Percentiles rank a stretch among this genome's conserved stretches.
These are phyloP conservation scores for Sisor rabdophorus DNA, from an alignment of 2,113 vertebrate genomes.

Conservation along the genomic window DNA sequence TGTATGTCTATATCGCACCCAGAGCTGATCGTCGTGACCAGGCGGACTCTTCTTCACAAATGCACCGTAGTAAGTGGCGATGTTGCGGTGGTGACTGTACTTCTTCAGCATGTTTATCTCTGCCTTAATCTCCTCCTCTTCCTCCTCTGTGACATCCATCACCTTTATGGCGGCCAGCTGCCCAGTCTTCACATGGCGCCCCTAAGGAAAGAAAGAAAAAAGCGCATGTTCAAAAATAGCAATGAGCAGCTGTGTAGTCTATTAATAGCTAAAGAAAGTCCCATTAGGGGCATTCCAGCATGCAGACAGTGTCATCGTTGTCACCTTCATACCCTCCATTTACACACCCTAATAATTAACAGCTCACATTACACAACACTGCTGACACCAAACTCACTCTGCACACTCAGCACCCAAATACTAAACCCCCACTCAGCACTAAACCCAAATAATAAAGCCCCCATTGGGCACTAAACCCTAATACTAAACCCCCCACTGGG, in stretches of 20 bases:
- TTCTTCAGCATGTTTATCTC: constrained; percentile 96
- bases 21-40: constrained; percentile 89
- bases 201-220: constrained; percentile 59
- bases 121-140: constrained; percentile 91
- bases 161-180: constrained; percentile 94
- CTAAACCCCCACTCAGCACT: background rate
- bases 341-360: background rate
- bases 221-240: constrained; percentile 1
- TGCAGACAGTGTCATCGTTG: background rate
- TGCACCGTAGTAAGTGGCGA: constrained; percentile 91
- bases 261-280: constrained; percentile 26
- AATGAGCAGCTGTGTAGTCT: constrained; percentile 32
- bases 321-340: constrained; percentile 3
- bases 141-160: constrained; percentile 92
- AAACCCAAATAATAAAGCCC: background rate
- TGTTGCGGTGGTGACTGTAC: constrained; percentile 91
- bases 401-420: background rate
- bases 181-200: constrained; percentile 87
- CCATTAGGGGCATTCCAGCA: background rate
- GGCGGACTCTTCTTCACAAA: constrained; percentile 92
- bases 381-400: constrained; percentile 9
- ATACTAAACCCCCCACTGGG: background rate
- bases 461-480: background rate
- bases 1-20: constrained; percentile 65
- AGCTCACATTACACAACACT: background rate